Evolutionary conservation across 2,113 vertebrate genomes (phyloP).

Genomic region (Calyptomena viridis): DNA sequence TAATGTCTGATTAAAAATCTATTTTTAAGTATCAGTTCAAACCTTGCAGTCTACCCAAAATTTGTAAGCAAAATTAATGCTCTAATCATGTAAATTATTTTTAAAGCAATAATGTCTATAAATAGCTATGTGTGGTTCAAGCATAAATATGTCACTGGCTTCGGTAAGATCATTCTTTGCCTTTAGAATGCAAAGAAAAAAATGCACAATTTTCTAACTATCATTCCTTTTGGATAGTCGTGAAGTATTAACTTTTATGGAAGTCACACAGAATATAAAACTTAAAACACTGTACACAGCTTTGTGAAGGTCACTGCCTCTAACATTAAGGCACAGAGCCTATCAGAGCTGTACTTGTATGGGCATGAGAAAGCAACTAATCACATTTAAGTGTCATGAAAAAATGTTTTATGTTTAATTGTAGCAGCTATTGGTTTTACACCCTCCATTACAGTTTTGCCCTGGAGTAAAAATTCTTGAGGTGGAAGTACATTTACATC

Average conservation of each 20-base stretch:
- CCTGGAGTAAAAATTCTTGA: constrained; percentile 55
- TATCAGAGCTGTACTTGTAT: neutral
- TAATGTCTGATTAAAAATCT: neutral
- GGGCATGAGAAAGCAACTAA: constrained; percentile 55
- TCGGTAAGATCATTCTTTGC: neutral
- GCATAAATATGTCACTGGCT: neutral
- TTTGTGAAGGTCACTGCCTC: constrained; percentile 18
- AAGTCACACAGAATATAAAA: neutral
- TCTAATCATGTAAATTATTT: neutral
- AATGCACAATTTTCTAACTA: neutral
- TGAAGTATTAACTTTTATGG: neutral
- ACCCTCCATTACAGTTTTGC: constrained; percentile 18
- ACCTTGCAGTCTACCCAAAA: neutral
- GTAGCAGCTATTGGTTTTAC: constrained; percentile 56
- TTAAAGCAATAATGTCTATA: neutral
- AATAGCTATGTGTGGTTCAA: neutral
- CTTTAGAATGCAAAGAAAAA: neutral
- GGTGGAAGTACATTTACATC: constrained; percentile 11
- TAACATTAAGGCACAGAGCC: constrained; percentile 20
- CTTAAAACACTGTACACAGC: neutral
- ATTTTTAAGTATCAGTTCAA: neutral
- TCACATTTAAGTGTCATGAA: constrained; percentile 61
- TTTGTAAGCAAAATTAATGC: neutral
- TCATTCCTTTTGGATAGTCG: neutral
- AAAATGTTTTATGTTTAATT: constrained; percentile 58